phyloP scores from a whole-genome alignment of 1,140 invertebrate species.

The Leptestheria dahalacensis region DNA sequence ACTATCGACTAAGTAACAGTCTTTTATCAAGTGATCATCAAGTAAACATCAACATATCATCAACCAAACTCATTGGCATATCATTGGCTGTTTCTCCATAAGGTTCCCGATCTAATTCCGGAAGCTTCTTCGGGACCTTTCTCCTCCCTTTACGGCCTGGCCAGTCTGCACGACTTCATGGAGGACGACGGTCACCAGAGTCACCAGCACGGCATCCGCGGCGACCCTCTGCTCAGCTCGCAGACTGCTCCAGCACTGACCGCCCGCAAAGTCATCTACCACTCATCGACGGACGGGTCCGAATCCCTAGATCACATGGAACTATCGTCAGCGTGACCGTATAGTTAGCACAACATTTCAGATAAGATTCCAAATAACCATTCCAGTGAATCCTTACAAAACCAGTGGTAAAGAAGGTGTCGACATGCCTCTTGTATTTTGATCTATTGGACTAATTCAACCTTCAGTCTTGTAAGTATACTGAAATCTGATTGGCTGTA shows the following conservation, averaged over 20 bases:
- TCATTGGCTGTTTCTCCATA: not conserved
- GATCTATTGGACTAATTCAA: no score
- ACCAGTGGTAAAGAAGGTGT: no score
- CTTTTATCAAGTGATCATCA: no score
- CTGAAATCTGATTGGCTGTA: no score
- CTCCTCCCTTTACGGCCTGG: not conserved
- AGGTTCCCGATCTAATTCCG: constrained; percentile 5
- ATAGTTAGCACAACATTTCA: no score
- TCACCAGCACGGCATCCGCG: not conserved
- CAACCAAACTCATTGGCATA: no score
- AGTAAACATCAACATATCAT: not conserved
- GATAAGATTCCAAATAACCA: no score
- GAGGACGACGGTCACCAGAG: constrained; percentile 3
- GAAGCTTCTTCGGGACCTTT: not conserved
- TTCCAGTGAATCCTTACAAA: no score
- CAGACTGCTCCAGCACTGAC: not conserved
- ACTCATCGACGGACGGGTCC: not conserved
- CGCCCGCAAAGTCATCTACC: not conserved
- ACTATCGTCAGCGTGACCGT: not conserved
- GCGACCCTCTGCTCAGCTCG: not conserved
- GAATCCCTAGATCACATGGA: constrained; percentile 9
- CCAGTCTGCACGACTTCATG: constrained; percentile 2
- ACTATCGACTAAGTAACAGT: no score
- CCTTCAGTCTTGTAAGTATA: no score
- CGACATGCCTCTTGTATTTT: no score